phyloP scores from a whole-genome alignment of 2,888 invertebrate species.

The Orchesella flavescens region DNA sequence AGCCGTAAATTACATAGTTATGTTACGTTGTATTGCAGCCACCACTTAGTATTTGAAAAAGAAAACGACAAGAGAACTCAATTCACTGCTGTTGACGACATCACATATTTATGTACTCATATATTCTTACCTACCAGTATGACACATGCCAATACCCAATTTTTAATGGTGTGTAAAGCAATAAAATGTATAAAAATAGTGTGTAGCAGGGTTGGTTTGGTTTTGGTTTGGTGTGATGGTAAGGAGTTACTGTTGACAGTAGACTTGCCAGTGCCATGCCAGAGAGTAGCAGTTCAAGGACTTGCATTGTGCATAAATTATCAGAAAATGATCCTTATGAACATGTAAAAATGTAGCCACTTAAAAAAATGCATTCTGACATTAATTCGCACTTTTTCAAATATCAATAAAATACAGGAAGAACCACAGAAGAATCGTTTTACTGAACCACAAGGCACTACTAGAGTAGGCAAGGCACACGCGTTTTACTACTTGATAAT shows the following conservation, averaged over 20 bases:
- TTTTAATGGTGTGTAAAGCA: too few species aligned
- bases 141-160: too few species aligned
- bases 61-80: too few species aligned
- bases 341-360: background rate
- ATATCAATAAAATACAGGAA: background rate
- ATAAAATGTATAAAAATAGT: too few species aligned
- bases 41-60: too few species aligned
- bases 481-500: background rate
- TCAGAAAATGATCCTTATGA: background rate
- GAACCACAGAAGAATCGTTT: background rate
- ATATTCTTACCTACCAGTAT: too few species aligned
- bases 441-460: background rate
- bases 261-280: background rate
- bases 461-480: background rate
- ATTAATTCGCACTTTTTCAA: slow-evolving; percentile 2
- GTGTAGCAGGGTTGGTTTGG: too few species aligned
- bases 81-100: too few species aligned
- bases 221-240: too few species aligned
- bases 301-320: background rate
- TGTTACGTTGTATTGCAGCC: too few species aligned
- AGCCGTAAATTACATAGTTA: background rate
- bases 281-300: background rate
- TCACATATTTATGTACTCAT: too few species aligned
- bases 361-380: background rate
- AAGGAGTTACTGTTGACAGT: too few species aligned